Percentiles rank a stretch among this genome's conserved stretches.
Conservation (phyloP, 2,113 vertebrate genomes). For the Channa maculata region DNA sequence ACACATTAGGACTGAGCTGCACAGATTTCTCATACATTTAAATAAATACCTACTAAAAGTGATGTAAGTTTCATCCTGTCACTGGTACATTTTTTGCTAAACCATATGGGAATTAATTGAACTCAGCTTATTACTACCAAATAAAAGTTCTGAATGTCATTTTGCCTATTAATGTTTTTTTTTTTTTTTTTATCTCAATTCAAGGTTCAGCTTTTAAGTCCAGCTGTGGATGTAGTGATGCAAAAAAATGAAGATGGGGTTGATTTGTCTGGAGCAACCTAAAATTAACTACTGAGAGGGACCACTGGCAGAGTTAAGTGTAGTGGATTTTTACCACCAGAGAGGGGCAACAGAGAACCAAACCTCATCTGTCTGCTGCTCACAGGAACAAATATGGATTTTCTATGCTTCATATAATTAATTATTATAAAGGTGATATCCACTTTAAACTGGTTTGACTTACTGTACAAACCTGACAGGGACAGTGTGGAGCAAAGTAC, state of each 20-base stretch:
- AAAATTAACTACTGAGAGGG: neutral
- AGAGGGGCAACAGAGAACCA: constrained; percentile 68
- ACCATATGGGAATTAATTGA: too few relatives aligned
- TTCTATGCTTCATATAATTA: too few relatives aligned
- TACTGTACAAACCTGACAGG: neutral
- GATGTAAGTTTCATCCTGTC: too few relatives aligned
- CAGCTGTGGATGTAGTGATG: neutral
- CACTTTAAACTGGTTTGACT: neutral
- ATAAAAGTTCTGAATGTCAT: neutral
- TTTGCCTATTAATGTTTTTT: too few relatives aligned
- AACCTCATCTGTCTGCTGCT: neutral
- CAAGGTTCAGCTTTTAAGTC: neutral
- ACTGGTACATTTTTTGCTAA: too few relatives aligned
- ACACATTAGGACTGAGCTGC: too few relatives aligned
- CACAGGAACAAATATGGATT: neutral
- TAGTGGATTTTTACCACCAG: constrained; percentile 43
- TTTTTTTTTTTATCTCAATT: neutral
- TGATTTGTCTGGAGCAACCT: neutral
- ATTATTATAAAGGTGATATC: too few relatives aligned
- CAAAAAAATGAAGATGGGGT: neutral
- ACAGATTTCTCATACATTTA: too few relatives aligned
- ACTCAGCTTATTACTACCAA: neutral
- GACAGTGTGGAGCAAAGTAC: neutral
- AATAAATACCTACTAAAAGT: too few relatives aligned
- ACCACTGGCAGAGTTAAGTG: neutral